Evolutionary conservation across 1,140 invertebrate species (phyloP).

Genomic region (Panulirus ornatus): DNA sequence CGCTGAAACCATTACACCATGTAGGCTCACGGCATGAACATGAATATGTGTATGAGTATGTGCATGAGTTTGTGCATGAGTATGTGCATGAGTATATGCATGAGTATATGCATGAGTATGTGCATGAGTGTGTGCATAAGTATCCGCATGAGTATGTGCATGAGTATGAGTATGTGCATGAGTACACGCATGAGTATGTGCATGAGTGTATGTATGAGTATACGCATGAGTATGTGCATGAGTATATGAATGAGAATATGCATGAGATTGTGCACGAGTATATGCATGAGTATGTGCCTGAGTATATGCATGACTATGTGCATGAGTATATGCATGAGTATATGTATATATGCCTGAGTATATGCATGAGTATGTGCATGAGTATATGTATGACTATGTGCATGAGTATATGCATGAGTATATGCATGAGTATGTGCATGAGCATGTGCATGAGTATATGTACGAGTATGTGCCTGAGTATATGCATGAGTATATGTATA

Average conservation of each 20-base stretch:
- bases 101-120: neutral
- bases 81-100: neutral
- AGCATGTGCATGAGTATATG: too few relatives aligned
- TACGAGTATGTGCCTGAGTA: neutral
- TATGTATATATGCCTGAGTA: neutral
- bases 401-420: neutral
- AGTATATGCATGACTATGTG: neutral
- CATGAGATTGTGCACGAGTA: neutral
- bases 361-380: neutral
- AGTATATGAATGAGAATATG: neutral
- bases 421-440: neutral
- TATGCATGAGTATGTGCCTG: neutral
- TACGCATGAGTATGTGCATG: neutral
- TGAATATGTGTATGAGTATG: too few relatives aligned
- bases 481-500: neutral
- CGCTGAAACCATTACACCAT: too few relatives aligned
- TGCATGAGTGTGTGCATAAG: neutral
- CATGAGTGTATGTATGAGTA: neutral
- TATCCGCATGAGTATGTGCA: neutral
- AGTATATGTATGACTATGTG: neutral
- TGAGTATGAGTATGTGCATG: neutral
- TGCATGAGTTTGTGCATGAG: neutral
- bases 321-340: neutral
- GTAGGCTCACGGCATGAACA: too few relatives aligned
- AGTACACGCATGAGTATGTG: neutral